Evolutionary conservation across 2,797 vertebrate species (phyloP).

Genomic region (Ctenopoma kingsleyae): DNA sequence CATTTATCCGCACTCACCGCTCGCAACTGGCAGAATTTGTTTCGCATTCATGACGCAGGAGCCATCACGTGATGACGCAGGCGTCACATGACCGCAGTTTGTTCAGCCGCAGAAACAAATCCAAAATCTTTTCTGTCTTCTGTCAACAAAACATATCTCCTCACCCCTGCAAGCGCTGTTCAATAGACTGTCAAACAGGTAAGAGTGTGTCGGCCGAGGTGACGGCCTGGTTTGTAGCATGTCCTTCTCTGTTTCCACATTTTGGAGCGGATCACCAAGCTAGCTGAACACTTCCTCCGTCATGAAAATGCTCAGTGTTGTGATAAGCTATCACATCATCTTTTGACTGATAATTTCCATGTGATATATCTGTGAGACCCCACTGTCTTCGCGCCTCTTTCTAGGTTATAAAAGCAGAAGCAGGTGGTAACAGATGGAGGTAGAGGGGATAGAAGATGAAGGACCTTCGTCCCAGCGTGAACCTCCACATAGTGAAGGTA

Average conservation of each 20-base stretch:
- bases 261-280: constrained; percentile 15
- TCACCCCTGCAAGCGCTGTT: background rate
- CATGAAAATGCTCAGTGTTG: background rate
- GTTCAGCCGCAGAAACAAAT: constrained; percentile 36
- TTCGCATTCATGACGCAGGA: constrained; percentile 9
- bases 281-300: constrained; percentile 36
- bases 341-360: background rate
- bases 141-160: background rate
- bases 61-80: constrained; percentile 64
- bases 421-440: constrained; percentile 67
- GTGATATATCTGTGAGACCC: background rate
- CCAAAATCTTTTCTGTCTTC: background rate
- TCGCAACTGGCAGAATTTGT: constrained; percentile 45
- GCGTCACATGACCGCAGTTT: constrained; percentile 55
- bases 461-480: constrained; percentile 58
- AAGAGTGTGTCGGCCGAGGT: background rate
- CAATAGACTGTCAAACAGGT: constrained; percentile 27
- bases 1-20: background rate
- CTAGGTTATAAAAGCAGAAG: constrained; percentile 27
- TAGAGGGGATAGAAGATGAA: constrained; percentile 65
- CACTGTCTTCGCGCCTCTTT: background rate
- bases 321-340: background rate
- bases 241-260: background rate
- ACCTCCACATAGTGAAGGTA: constrained; percentile 62
- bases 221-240: background rate